Evolutionary conservation across 2,113 vertebrate genomes (phyloP).

Genomic region (Carlito syrichta): DNA sequence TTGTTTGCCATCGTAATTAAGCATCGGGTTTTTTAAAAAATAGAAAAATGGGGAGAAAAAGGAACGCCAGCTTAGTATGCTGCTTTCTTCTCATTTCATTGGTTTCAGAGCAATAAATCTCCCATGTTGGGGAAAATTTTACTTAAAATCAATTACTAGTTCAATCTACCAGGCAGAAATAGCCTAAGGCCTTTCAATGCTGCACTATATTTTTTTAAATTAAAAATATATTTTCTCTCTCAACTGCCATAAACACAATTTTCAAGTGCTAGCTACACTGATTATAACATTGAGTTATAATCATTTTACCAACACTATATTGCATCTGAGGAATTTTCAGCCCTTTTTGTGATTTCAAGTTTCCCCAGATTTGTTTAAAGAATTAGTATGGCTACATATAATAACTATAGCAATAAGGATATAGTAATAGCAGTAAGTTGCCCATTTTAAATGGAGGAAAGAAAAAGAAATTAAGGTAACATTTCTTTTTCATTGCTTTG

Average conservation of each 20-base stretch:
- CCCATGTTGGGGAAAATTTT: constrained; percentile 13
- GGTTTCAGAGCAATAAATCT: constrained; percentile 30
- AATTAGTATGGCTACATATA: constrained; percentile 42
- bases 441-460: constrained; percentile 43
- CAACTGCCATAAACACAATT: neutral
- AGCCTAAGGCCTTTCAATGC: constrained; percentile 50
- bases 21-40: constrained; percentile 30
- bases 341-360: neutral
- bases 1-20: constrained; percentile 9
- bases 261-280: constrained; percentile 10
- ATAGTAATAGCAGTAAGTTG: constrained; percentile 47
- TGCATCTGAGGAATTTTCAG: constrained; percentile 27
- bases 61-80: neutral
- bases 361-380: constrained; percentile 19
- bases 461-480: constrained; percentile 35
- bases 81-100: neutral
- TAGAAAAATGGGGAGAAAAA: neutral
- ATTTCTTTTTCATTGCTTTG: constrained; percentile 70
- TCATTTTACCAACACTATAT: neutral
- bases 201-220: constrained; percentile 49
- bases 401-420: constrained; percentile 19
- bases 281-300: neutral
- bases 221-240: neutral
- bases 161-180: constrained; percentile 32
- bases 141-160: constrained; percentile 13